phyloP scores from a whole-genome alignment of 1,140 invertebrate species.

The Solenopsis invicta region DNA sequence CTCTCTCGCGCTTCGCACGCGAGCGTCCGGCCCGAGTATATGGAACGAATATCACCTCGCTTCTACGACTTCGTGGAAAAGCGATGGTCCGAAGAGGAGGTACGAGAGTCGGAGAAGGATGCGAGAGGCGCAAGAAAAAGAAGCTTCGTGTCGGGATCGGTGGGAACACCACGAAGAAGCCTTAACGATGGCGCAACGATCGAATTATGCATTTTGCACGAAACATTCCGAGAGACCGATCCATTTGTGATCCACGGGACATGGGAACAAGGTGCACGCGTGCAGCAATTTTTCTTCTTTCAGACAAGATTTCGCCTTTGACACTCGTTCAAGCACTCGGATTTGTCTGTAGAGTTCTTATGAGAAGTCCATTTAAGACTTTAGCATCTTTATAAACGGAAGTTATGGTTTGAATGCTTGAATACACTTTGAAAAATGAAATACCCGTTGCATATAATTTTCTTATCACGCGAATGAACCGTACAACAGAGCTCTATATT shows the following conservation, averaged over 20 bases:
- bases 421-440: neutral
- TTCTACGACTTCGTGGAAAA: constrained; percentile 66
- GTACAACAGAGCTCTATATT: neutral
- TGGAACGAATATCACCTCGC: constrained; percentile 47
- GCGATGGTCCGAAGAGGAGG: constrained; percentile 4
- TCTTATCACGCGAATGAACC: neutral
- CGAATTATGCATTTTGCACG: constrained; percentile 67
- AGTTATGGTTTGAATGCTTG: neutral
- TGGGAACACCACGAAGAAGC: constrained; percentile 47
- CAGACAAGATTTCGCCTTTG: neutral
- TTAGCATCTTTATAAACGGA: constrained; percentile 8
- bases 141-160: constrained; percentile 42
- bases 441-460: neutral
- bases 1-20: constrained; percentile 71
- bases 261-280: constrained; percentile 34
- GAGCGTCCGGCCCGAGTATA: constrained; percentile 38
- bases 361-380: neutral
- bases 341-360: neutral
- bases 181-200: constrained; percentile 59
- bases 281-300: neutral
- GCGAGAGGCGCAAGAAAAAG: constrained; percentile 1
- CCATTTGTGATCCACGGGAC: constrained; percentile 38
- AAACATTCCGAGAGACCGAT: constrained; percentile 64
- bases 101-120: constrained; percentile 10
- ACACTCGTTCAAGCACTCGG: neutral